A percentile compares a stretch with the other conserved stretches of the same genome.
These are phyloP conservation scores for Vidua macroura DNA, from an alignment of 2,113 vertebrate genomes.

Conservation along the genomic window DNA sequence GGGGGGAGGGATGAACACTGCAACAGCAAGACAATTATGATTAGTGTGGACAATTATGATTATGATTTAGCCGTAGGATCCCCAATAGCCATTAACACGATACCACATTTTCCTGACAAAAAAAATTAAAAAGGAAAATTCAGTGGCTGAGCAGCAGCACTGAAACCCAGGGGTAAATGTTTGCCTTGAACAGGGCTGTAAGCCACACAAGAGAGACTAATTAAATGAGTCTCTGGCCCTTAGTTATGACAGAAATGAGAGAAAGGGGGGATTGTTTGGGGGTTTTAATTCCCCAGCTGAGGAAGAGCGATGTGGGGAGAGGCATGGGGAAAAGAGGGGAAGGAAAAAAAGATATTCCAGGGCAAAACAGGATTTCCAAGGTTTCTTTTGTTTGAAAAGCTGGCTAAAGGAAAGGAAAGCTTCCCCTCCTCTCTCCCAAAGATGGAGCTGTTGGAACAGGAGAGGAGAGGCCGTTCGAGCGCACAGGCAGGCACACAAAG, in stretches of 20 bases:
- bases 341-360: not conserved
- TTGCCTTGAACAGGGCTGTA: not conserved
- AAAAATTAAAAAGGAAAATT: not conserved
- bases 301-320: not conserved
- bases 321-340: not conserved
- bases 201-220: not conserved
- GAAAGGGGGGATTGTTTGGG: not conserved
- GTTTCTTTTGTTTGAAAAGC: constrained; percentile 38
- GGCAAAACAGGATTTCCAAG: not conserved
- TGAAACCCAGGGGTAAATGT: not conserved
- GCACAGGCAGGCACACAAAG: not conserved
- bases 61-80: constrained; percentile 41
- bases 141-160: not conserved
- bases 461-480: not conserved
- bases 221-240: not conserved
- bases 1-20: not conserved
- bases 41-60: constrained; percentile 46
- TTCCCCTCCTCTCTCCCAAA: constrained; percentile 66
- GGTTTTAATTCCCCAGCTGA: not conserved
- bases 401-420: not conserved
- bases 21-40: constrained; percentile 36
- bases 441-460: constrained; percentile 79
- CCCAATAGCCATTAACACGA: constrained; percentile 18
- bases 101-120: constrained; percentile 30
- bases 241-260: not conserved